Conservation (phyloP, 2,113 vertebrate genomes). For the Aepyceros melampus region DNA sequence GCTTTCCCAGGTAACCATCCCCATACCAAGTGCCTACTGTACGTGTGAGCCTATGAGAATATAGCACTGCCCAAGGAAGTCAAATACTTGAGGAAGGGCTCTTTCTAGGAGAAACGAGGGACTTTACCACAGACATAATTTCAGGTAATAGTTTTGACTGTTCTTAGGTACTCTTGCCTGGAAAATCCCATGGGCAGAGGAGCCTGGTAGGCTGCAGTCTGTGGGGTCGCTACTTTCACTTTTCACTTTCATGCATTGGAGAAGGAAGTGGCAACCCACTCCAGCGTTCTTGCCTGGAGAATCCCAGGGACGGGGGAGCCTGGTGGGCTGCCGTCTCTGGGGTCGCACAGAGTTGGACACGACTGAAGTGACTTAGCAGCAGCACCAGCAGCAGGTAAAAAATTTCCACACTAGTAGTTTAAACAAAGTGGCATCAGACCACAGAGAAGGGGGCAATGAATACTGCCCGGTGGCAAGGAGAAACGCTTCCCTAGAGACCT, state of each 20-base stretch:
- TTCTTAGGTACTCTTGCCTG: background rate
- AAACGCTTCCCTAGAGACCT: background rate
- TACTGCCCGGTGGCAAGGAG: background rate
- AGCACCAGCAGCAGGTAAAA: too few species aligned
- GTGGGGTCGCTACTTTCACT: too few species aligned
- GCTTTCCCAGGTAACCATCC: background rate
- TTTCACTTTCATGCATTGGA: too few species aligned
- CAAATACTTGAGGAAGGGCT: background rate
- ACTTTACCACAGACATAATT: background rate
- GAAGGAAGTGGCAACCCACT: too few species aligned
- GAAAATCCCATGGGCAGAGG: too few species aligned
- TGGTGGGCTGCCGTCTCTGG: too few species aligned
- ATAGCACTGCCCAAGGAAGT: background rate
- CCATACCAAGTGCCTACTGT: background rate
- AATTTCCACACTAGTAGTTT: background rate
- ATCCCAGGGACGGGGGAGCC: too few species aligned
- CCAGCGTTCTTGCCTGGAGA: too few species aligned
- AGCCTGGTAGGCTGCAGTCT: too few species aligned
- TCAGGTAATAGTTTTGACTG: background rate
- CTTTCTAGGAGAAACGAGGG: background rate
- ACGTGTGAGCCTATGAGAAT: background rate
- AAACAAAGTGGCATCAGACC: background rate
- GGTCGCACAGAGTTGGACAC: too few species aligned
- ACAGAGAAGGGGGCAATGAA: background rate
- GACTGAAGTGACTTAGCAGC: too few species aligned